phyloP scores from a whole-genome alignment of 2,888 invertebrate species.

The Brenthis ino region DNA sequence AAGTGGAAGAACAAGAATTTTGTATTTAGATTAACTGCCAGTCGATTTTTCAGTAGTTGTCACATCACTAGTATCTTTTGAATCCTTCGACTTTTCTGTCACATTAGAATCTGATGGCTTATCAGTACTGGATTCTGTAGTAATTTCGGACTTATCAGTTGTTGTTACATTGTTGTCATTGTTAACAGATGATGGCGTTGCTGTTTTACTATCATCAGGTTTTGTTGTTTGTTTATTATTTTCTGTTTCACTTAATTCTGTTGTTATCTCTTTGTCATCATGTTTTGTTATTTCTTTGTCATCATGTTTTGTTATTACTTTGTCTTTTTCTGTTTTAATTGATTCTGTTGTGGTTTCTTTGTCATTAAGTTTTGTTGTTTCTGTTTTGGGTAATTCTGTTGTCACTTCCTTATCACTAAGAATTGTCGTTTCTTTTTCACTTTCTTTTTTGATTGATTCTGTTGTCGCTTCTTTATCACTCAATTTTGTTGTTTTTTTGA shows the following conservation, averaged over 20 bases:
- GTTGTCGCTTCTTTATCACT: too few relatives aligned
- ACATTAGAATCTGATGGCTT: background rate
- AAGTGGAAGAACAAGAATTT: too few relatives aligned
- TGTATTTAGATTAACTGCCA: background rate
- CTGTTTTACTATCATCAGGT: background rate
- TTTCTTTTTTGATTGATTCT: too few relatives aligned
- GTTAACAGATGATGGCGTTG: background rate
- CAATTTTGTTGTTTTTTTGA: too few relatives aligned
- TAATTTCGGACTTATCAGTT: background rate
- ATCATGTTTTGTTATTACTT: background rate
- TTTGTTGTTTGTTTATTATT: background rate
- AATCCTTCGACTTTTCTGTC: background rate
- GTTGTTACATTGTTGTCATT: background rate
- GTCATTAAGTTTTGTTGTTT: background rate
- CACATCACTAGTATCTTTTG: slow-evolving; percentile 9
- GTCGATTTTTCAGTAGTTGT: slow-evolving; percentile 11
- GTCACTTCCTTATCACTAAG: too few relatives aligned
- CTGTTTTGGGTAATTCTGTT: background rate
- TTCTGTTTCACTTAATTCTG: slow-evolving; percentile 4
- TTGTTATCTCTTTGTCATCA: background rate
- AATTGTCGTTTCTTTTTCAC: too few relatives aligned
- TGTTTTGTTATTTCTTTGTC: background rate
- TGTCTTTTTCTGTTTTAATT: background rate
- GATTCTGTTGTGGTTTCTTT: background rate
- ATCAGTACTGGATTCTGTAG: background rate